Conservation (phyloP, 2,888 invertebrate genomes). For the Prostheceraeus crozeri region DNA sequence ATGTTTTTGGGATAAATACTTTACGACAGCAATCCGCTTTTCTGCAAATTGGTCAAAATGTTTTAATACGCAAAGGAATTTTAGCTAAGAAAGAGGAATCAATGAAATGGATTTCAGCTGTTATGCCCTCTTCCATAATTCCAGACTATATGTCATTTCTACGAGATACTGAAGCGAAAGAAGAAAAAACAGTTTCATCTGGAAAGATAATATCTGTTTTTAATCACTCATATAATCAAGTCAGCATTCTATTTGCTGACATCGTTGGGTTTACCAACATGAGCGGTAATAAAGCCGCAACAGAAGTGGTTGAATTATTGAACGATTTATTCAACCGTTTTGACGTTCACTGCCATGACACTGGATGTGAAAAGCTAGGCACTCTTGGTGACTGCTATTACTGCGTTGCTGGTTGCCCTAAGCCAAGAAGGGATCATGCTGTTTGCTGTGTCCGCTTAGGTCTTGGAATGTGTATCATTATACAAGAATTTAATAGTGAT, state of each 20-base stretch:
- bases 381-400: conserved; percentile 87
- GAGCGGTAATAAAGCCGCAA: conserved; percentile 91
- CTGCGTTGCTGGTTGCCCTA: conserved; percentile 79
- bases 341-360: conserved; percentile 75
- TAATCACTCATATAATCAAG: conserved; percentile 67
- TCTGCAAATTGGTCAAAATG: too few relatives aligned
- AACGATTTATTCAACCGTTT: conserved; percentile 59
- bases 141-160: too few relatives aligned
- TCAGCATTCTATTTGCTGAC: conserved; percentile 90
- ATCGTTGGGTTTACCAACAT: conserved; percentile 95
- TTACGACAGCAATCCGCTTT: too few relatives aligned
- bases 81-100: too few relatives aligned
- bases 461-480: conserved; percentile 74
- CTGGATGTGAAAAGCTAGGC: conserved; percentile 90
- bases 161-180: too few relatives aligned
- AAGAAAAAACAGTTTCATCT: too few relatives aligned
- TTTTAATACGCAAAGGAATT: too few relatives aligned
- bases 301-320: conserved; percentile 67
- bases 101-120: too few relatives aligned
- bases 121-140: too few relatives aligned
- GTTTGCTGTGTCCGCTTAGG: conserved; percentile 94
- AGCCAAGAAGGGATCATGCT: conserved; percentile 81
- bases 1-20: too few relatives aligned
- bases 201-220: too few relatives aligned
- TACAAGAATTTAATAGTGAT: conserved; percentile 74